phyloP scores from a whole-genome alignment of 2,113 vertebrate species.

The Leuciscus idus region DNA sequence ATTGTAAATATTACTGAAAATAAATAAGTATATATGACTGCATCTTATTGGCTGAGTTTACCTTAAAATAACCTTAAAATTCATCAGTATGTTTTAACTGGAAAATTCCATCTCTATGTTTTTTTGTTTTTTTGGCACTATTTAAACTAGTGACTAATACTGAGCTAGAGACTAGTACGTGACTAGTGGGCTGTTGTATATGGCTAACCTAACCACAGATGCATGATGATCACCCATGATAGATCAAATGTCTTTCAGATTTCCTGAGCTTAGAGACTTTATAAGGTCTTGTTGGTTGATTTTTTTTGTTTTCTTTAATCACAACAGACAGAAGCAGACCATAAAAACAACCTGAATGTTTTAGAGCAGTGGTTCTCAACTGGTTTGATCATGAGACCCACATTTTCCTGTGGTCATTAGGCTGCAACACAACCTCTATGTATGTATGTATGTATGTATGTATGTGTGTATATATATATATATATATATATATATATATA shows the following conservation, averaged over 20 bases:
- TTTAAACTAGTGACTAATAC: constrained; percentile 15
- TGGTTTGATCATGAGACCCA: too few relatives aligned
- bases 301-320: neutral
- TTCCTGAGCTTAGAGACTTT: neutral
- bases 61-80: neutral
- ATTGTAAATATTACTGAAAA: too few relatives aligned
- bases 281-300: neutral
- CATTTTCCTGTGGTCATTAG: too few relatives aligned
- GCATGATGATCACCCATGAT: constrained; percentile 6
- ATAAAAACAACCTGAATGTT: neutral
- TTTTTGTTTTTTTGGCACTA: neutral
- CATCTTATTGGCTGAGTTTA: neutral
- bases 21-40: neutral
- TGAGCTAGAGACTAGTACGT: constrained; percentile 35
- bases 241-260: neutral
- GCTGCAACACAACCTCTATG: too few relatives aligned
- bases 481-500: too few relatives aligned
- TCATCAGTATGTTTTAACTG: neutral
- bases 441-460: too few relatives aligned
- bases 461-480: too few relatives aligned
- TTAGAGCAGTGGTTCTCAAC: neutral
- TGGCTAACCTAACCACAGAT: constrained; percentile 24
- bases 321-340: neutral
- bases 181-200: constrained; percentile 43
- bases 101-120: neutral